Evolutionary conservation across 2,797 vertebrate species (phyloP).

Genomic region (Leptatherina wallacei): DNA sequence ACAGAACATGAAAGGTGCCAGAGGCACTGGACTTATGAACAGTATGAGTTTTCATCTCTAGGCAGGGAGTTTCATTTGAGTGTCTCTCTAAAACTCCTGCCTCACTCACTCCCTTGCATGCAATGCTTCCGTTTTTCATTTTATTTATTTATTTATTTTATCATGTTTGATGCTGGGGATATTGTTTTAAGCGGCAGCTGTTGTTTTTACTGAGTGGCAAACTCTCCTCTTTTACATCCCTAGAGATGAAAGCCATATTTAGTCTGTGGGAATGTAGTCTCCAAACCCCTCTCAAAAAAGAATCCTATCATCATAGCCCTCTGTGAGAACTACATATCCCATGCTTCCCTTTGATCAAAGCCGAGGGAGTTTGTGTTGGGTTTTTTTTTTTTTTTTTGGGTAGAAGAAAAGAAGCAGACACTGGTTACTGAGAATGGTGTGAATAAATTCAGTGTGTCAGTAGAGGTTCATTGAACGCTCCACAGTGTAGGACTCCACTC

Average conservation of each 20-base stretch:
- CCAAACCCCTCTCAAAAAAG: slow-evolving; percentile 71
- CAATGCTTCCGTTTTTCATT: slow-evolving; percentile 56
- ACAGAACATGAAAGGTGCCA: slow-evolving; percentile 54
- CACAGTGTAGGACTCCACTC: slow-evolving; percentile 44
- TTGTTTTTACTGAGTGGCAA: slow-evolving; percentile 81
- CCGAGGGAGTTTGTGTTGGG: slow-evolving; percentile 46
- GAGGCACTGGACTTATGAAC: slow-evolving; percentile 55
- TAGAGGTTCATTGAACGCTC: slow-evolving; percentile 57
- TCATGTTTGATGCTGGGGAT: slow-evolving; percentile 74
- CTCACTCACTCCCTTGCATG: slow-evolving; percentile 28
- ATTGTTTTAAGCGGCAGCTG: slow-evolving; percentile 85
- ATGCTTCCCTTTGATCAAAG: slow-evolving; percentile 76
- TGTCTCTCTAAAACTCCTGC: slow-evolving; percentile 50
- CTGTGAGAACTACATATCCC: slow-evolving; percentile 80
- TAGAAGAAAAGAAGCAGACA: slow-evolving; percentile 41
- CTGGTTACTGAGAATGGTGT: slow-evolving; percentile 45
- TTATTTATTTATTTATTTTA: slow-evolving; percentile 30
- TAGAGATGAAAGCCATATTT: slow-evolving; percentile 81
- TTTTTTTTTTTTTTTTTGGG: slow-evolving; percentile 20
- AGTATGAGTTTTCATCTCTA: slow-evolving; percentile 60
- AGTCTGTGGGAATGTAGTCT: slow-evolving; percentile 73
- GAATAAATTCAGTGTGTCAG: slow-evolving; percentile 69
- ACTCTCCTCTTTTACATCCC: slow-evolving; percentile 72
- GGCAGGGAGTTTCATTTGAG: slow-evolving; percentile 63
- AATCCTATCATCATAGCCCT: slow-evolving; percentile 71